phyloP scores from a whole-genome alignment of 2,113 vertebrate genomes.

The Xiphias gladius region DNA sequence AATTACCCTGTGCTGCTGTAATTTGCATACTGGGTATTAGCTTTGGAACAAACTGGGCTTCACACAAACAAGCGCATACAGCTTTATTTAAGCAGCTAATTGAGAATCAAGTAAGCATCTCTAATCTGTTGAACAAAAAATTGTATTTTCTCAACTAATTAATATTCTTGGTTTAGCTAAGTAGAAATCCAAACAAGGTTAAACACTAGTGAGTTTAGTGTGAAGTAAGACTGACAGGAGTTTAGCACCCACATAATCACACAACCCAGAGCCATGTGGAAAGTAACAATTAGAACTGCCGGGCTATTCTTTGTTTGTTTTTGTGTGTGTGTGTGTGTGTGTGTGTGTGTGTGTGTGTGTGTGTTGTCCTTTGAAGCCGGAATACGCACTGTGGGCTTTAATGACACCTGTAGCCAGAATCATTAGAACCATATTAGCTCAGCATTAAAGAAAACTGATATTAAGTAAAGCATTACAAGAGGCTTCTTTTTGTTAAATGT shows the following conservation, averaged over 20 bases:
- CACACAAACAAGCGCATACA: conserved; percentile 71
- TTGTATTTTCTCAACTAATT: conserved; percentile 73
- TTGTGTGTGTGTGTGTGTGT: too few relatives aligned
- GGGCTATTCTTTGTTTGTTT: background rate
- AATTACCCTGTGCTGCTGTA: conserved; percentile 55
- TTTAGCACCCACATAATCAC: conserved; percentile 46
- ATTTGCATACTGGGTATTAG: conserved; percentile 79
- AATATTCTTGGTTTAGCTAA: conserved; percentile 77
- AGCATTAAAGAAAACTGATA: conserved; percentile 24
- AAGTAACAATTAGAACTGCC: conserved; percentile 9
- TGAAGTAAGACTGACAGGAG: conserved; percentile 61
- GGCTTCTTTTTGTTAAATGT: conserved; percentile 43
- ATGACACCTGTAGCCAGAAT: conserved; percentile 14
- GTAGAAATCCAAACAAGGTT: conserved; percentile 61
- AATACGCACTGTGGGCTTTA: background rate
- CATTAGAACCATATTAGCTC: conserved; percentile 29
- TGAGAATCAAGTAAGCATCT: conserved; percentile 81
- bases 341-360: too few relatives aligned
- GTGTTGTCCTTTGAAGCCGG: too few relatives aligned
- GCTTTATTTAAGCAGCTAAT: conserved; percentile 83
- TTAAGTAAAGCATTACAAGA: conserved; percentile 19
- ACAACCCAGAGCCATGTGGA: background rate
- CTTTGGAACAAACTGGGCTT: conserved; percentile 72
- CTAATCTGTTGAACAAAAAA: conserved; percentile 82
- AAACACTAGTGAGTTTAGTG: conserved; percentile 55